Evolutionary conservation across 1,140 invertebrate genomes (phyloP), one percentile per base, ranked within the genome.

Genomic region (Ditylenchus dipsaci): DNA sequence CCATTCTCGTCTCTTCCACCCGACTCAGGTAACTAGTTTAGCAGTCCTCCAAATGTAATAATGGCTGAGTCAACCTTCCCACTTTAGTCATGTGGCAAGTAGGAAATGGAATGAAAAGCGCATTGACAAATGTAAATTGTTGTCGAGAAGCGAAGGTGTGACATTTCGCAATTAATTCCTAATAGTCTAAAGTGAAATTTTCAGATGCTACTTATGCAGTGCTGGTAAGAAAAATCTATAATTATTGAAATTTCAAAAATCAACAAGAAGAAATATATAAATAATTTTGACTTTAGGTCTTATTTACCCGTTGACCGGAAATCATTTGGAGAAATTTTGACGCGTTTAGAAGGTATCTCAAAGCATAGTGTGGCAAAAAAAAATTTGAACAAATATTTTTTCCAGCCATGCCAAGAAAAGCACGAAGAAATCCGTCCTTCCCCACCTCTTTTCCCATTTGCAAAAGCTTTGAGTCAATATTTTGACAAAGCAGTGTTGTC

Each of bases 141-240:
- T 93, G 93, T 9, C 88, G 91, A 69, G 95, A 98, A 87, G 92
- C 97, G 58, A 97, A 97, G 88, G 92, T 93, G 87, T 84, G 33
- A 38, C 3, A 76, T 68, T 60, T n/a, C 9, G 1, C n/a, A n/a
- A 11, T 42, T 57, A 15, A 72, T 59, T 19, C n/a, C 59, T 26
- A 7, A 61, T 1, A 8, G n/a, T 27, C 29, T 21, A 61, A 3
- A 61, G 29, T 21, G 21, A 7, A 61, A 74, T 86, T 87, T 68
- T 38, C 83, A 95, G 91, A 93, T 97, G 82, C 91, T 99, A 80
- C 85, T 98, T 72, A 93, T 97, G 90, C 86, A 89, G 72, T 98
- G 95, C 84, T 99, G 95, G 95, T 88, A 91, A 49, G 33, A 11
- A 38, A 38, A 38, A 38, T 38, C 33, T 38, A 3, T 38, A 38